Conservation (phyloP, 2,888 invertebrate genomes). For the Cetonia aurata region DNA sequence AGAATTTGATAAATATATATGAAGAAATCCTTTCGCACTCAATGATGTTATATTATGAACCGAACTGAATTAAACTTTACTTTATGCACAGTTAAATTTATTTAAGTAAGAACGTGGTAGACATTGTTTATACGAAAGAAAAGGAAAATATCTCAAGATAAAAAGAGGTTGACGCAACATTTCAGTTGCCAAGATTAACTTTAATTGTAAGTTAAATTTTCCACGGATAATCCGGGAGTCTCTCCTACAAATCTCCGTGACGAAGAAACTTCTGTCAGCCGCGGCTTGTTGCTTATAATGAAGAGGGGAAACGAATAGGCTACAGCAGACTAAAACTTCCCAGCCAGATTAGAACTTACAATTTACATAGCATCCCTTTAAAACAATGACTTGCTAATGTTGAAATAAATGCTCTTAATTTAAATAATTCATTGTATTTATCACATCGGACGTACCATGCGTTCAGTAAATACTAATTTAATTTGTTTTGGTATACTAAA, state of each 20-base stretch:
- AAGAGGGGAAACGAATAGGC: slow-evolving; percentile 17
- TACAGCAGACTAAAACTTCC: slow-evolving; percentile 27
- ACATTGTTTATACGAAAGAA: too few species aligned
- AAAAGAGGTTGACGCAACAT: slow-evolving; percentile 16
- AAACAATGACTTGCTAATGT: slow-evolving; percentile 18
- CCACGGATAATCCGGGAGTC: slow-evolving; percentile 57
- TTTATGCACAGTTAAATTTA: too few species aligned
- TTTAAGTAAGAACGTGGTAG: too few species aligned
- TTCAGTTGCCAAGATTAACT: slow-evolving; percentile 55
- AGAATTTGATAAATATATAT: too few species aligned
- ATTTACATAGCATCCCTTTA: slow-evolving; percentile 29
- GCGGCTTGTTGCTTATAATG: slow-evolving; percentile 26
- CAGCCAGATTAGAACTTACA: slow-evolving; percentile 39
- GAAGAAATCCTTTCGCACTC: too few species aligned
- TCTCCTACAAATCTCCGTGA: slow-evolving; percentile 56
- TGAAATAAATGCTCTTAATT: slow-evolving; percentile 4
- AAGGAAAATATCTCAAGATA: slow-evolving; percentile 12
- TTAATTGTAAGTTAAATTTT: slow-evolving; percentile 61
- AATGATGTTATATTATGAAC: too few species aligned
- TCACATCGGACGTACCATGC: too few species aligned
- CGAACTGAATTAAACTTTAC: too few species aligned
- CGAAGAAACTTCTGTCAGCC: slow-evolving; percentile 47
- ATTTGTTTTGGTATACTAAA: too few species aligned
- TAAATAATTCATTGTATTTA: too few species aligned
- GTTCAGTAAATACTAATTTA: too few species aligned